Conservation (phyloP, 2,888 invertebrate species). For the Sarcophaga carnaria region DNA sequence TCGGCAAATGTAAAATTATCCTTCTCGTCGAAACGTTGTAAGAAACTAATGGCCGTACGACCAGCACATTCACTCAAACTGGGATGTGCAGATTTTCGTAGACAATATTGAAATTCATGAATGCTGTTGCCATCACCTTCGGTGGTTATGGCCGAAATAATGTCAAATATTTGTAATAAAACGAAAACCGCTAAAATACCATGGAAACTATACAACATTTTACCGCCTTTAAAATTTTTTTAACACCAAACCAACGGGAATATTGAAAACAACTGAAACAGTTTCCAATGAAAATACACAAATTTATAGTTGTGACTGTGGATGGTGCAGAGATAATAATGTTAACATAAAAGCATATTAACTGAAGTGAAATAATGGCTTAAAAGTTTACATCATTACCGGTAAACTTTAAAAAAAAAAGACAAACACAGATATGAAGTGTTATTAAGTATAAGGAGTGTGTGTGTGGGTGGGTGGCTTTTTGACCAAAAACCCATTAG, state of each 20-base stretch:
- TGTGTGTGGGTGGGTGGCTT: conserved; percentile 8
- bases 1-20: conserved; percentile 86
- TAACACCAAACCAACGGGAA: conserved; percentile 25
- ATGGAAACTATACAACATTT: conserved; percentile 19
- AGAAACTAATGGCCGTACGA: conserved; percentile 86
- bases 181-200: neutral
- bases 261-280: conserved; percentile 72
- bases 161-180: conserved; percentile 16
- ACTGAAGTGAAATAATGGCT: conserved; percentile 44
- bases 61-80: conserved; percentile 86
- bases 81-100: conserved; percentile 81
- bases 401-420: neutral
- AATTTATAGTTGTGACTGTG: conserved; percentile 64
- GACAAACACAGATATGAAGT: conserved; percentile 9
- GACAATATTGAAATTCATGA: conserved; percentile 81
- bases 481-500: conserved; percentile 62
- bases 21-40: conserved; percentile 86
- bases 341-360: conserved; percentile 20
- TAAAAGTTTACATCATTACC: conserved; percentile 63
- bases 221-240: conserved; percentile 36
- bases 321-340: neutral
- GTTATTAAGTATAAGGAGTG: neutral
- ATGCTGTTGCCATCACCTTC: conserved; percentile 71
- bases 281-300: conserved; percentile 26
- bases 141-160: conserved; percentile 51